phyloP scores from a whole-genome alignment of 1,140 invertebrate genomes.

The Palaemon carinicauda region DNA sequence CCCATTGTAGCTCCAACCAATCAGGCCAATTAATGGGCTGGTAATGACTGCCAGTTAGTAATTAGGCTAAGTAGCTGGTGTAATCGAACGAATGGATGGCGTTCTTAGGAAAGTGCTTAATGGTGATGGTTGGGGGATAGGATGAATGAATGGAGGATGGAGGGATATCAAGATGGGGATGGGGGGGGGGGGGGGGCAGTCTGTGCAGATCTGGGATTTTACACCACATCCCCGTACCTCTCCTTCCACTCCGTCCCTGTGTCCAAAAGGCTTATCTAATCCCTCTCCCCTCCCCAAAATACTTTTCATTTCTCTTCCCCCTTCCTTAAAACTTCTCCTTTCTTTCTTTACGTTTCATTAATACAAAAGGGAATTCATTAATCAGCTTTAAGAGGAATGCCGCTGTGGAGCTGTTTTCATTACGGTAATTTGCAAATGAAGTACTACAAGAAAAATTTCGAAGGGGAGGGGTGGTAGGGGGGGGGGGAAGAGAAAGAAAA shows the following conservation, averaged over 20 bases:
- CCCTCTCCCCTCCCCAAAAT: too few relatives aligned
- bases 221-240: neutral
- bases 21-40: slow-evolving; percentile 39
- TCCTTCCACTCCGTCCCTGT: neutral
- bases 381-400: slow-evolving; percentile 27
- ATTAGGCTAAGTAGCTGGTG: slow-evolving; percentile 26
- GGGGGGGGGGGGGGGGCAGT: too few relatives aligned
- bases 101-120: neutral
- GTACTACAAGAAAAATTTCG: neutral
- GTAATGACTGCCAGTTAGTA: neutral
- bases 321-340: neutral
- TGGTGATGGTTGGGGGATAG: neutral
- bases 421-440: slow-evolving; percentile 28
- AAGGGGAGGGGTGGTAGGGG: neutral
- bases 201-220: neutral
- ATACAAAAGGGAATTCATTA: slow-evolving; percentile 31
- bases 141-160: neutral
- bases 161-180: neutral
- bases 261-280: too few relatives aligned
- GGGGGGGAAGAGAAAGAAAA: neutral
- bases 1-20: neutral
- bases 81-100: neutral
- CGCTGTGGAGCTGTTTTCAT: slow-evolving; percentile 21
- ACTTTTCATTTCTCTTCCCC: neutral
- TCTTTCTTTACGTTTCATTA: slow-evolving; percentile 33